Base-by-base conservation (phyloP, 2,797 vertebrate species). In the Acomys russatus region DNA sequence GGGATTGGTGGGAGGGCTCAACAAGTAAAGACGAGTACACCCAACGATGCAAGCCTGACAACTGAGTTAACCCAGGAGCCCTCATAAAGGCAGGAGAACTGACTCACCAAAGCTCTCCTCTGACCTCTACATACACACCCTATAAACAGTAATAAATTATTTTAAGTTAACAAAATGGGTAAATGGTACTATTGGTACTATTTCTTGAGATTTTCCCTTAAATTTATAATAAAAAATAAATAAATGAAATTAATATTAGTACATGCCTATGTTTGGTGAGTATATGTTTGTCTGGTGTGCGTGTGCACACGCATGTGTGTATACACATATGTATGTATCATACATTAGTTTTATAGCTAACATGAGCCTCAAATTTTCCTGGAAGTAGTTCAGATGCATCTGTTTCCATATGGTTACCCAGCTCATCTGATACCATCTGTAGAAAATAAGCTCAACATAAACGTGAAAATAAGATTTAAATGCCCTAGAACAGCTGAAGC, bases 381-480 rank as follows among this genome's bases (percentile, higher is more conserved):
- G 38, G 51, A 90, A 78, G 20, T 30, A n/a, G 12, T 77, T 35
- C 6, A 89, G 30, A 89, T 49, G 63, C 61, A 49, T 28, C 63
- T 77, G 59, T 89, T 89, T 64, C 71, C 28, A 76, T 63, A 49
- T 77, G 56, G 35, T 49, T 64, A 89, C 63, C 56, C 6, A 76
- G 28, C 9, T 49, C 76, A 35, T 51, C 6, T 64, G 22, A 63
- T 10, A 77, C 35, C 23, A 78, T 66, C 25, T 66, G 9, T 6
- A 80, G 30, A 85, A 70, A 79, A 63, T 66, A 66, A 85, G 18
- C 49, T 59, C 38, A 91, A 20, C 91, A 28, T 79, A 85, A 78
- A 89, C 59, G 80, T 80, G 61, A 79, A 92, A 79, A 74, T 44
- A 22, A 66, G 85, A 89, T 79, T 73, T 74, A 79, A 68, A 80